These are phyloP conservation scores for Malaclemys terrapin DNA, from an alignment of 2,113 vertebrate species.

Conservation along the genomic window DNA sequence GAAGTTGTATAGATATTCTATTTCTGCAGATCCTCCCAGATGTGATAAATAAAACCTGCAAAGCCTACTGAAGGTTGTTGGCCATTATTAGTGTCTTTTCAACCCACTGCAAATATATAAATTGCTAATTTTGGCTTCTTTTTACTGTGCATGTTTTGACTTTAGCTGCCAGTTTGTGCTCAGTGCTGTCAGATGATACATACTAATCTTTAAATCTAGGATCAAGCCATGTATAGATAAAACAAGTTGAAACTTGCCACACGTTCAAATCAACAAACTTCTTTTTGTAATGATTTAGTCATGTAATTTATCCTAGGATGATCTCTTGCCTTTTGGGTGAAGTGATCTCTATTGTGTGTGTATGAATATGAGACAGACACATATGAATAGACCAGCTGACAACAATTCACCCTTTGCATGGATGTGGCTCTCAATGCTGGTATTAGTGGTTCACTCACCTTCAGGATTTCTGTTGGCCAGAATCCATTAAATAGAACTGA, in stretches of 20 bases:
- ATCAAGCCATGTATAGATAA: neutral
- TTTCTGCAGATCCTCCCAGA: neutral
- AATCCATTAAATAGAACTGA: neutral
- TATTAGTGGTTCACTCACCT: neutral
- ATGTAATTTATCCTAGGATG: neutral
- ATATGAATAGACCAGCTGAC: fast-evolving
- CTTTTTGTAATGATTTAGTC: neutral
- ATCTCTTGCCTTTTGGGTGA: neutral
- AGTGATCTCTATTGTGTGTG: neutral
- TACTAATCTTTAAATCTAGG: neutral
- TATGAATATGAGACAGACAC: neutral
- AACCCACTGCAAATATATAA: neutral
- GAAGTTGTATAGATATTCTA: neutral
- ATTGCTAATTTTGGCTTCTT: neutral
- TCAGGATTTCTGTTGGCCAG: neutral
- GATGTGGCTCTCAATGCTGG: neutral
- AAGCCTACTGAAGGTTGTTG: neutral
- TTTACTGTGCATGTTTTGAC: neutral
- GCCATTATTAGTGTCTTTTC: fast-evolving
- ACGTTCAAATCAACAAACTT: neutral
- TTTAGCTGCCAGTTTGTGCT: neutral
- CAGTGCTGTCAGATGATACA: neutral
- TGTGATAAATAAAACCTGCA: neutral
- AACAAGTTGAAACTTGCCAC: neutral
- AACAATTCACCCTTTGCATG: neutral